Evolutionary conservation across 1,140 invertebrate genomes (phyloP).

Genomic region (Melipona quadrifasciata): DNA sequence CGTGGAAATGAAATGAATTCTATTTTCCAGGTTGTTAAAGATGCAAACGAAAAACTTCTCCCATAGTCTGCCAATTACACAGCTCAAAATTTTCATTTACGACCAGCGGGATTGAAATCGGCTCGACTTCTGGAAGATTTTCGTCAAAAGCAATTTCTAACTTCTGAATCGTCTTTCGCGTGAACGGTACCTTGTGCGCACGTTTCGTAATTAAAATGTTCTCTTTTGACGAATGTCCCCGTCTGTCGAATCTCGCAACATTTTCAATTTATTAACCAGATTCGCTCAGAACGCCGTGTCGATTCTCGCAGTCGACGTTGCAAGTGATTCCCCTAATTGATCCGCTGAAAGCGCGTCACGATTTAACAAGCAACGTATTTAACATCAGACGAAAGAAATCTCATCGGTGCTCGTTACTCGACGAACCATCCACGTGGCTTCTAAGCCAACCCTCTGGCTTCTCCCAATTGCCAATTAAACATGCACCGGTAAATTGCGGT

Average conservation of each 20-base stretch:
- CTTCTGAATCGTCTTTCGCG: background rate
- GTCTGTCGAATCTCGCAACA: background rate
- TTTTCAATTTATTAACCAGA: background rate
- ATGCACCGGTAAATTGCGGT: background rate
- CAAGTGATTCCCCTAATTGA: slow-evolving; percentile 19
- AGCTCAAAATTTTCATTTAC: too few relatives aligned
- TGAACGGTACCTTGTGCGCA: too few relatives aligned
- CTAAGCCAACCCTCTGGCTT: background rate
- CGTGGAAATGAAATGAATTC: too few relatives aligned
- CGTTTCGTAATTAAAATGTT: background rate
- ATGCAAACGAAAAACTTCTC: too few relatives aligned
- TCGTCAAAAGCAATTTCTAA: too few relatives aligned
- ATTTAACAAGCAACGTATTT: slow-evolving; percentile 32
- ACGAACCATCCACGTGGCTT: background rate
- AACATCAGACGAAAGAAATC: slow-evolving; percentile 3
- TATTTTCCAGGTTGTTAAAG: too few relatives aligned
- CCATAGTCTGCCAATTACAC: too few relatives aligned
- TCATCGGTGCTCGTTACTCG: slow-evolving; percentile 18
- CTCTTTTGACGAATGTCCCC: background rate
- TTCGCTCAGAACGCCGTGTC: background rate
- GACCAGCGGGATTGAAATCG: too few relatives aligned
- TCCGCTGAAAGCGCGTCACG: background rate
- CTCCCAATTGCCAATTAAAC: slow-evolving; percentile 42
- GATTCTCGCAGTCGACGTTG: background rate
- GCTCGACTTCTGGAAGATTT: too few relatives aligned